Percentiles rank a stretch among this genome's conserved stretches.
phyloP scores from a whole-genome alignment of 2,797 vertebrate species.

The Pogonophryne albipinna region DNA sequence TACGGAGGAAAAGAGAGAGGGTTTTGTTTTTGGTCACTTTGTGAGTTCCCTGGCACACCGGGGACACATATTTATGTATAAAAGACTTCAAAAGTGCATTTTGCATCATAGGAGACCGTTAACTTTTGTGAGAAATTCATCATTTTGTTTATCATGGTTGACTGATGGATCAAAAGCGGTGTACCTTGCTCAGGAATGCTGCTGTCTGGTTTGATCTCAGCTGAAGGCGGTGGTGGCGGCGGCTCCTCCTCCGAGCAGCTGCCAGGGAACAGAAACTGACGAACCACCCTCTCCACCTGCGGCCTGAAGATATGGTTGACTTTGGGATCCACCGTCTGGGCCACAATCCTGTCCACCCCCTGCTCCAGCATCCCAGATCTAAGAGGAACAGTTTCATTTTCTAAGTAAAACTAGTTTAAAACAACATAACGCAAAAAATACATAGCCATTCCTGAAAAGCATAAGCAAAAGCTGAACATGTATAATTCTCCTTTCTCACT shows the following conservation, averaged over 20 bases:
- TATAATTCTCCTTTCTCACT: slow-evolving; percentile 66
- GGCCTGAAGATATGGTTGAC: slow-evolving; percentile 98
- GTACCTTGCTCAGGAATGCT: slow-evolving; percentile 86
- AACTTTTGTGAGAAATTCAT: neutral
- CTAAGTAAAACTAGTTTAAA: neutral
- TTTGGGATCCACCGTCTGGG: slow-evolving; percentile 99
- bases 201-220: slow-evolving; percentile 85
- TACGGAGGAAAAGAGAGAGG: too few relatives aligned
- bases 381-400: slow-evolving; percentile 16
- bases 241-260: slow-evolving; percentile 86
- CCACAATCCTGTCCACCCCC: slow-evolving; percentile 98
- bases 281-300: slow-evolving; percentile 96
- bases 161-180: neutral
- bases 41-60: too few relatives aligned
- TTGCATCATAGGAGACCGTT: too few relatives aligned
- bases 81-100: too few relatives aligned
- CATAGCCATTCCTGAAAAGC: neutral
- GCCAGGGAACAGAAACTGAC: slow-evolving; percentile 93
- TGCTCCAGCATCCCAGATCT: slow-evolving; percentile 99
- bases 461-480: neutral
- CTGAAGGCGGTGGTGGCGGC: slow-evolving; percentile 59
- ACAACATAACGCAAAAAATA: neutral
- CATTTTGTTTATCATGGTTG: neutral
- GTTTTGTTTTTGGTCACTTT: too few relatives aligned
- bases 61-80: too few relatives aligned